Percentiles rank a stretch among this genome's conserved stretches.
Evolutionary conservation across 2,113 vertebrate genomes (phyloP).

Genomic region (Gadus macrocephalus): DNA sequence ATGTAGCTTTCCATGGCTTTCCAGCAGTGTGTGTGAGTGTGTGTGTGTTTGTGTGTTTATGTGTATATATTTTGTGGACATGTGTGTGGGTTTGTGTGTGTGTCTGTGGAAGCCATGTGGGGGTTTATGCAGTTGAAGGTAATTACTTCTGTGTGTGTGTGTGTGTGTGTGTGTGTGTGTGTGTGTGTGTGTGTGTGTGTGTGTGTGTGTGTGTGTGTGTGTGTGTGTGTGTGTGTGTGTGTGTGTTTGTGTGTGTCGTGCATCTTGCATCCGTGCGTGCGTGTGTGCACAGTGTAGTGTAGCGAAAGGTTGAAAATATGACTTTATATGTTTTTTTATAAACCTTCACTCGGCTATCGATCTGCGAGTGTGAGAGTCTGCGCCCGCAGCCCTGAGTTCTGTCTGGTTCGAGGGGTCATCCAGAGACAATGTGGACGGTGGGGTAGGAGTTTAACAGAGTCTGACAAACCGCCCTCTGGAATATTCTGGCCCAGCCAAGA

Average conservation of each 20-base stretch:
- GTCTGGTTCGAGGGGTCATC: neutral
- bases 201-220: neutral
- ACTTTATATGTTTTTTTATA: too few relatives aligned
- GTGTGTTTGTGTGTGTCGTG: too few relatives aligned
- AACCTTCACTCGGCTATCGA: too few relatives aligned
- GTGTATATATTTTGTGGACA: neutral
- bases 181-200: neutral
- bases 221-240: too few relatives aligned
- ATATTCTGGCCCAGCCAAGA: conserved; percentile 5
- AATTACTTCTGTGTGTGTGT: conserved; percentile 9
- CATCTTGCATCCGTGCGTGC: neutral
- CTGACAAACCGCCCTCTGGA: conserved; percentile 3
- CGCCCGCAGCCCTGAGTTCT: too few relatives aligned
- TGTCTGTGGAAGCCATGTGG: conserved; percentile 4
- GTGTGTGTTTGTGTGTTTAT: conserved; percentile 1
- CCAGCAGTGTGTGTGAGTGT: neutral
- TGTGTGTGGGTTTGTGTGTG: conserved; percentile 4
- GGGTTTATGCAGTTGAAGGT: neutral
- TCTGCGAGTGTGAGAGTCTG: too few relatives aligned
- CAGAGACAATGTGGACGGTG: neutral
- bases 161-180: conserved; percentile 6
- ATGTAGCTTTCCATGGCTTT: neutral
- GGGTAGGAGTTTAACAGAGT: neutral
- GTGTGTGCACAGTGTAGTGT: too few relatives aligned
- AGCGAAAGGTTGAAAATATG: too few relatives aligned